Percentiles rank a stretch among this genome's conserved stretches.
Evolutionary conservation across 2,888 invertebrate species (phyloP).

Genomic region (Tillus elongatus): DNA sequence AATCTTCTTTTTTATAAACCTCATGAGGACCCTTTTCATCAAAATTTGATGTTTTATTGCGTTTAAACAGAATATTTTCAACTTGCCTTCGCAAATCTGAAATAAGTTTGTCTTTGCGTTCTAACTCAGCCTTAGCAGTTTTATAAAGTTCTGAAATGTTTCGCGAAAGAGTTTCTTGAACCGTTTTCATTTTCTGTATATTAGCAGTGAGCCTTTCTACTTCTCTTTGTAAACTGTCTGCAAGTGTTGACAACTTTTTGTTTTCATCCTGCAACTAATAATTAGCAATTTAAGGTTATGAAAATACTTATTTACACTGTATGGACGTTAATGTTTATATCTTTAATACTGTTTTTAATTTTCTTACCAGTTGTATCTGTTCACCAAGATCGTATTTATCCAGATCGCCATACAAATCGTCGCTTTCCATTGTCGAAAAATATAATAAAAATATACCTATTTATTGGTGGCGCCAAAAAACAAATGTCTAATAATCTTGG

Average conservation of each 20-base stretch:
- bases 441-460: no score
- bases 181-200: slow-evolving; percentile 27
- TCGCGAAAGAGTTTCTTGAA: slow-evolving; percentile 34
- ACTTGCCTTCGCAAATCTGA: slow-evolving; percentile 38
- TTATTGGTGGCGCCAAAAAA: no score
- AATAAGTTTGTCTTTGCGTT: slow-evolving; percentile 43
- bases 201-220: slow-evolving; percentile 26
- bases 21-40: no score
- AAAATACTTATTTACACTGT: no score
- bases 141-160: slow-evolving; percentile 43
- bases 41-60: no score
- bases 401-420: neutral
- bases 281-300: no score
- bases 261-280: neutral
- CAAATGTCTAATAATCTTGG: no score
- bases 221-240: slow-evolving; percentile 24
- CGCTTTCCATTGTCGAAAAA: neutral
- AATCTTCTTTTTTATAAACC: no score
- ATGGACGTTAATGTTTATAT: no score
- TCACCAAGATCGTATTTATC: neutral
- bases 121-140: slow-evolving; percentile 44
- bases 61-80: slow-evolving; percentile 34
- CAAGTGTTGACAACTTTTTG: neutral
- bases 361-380: no score
- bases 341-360: no score